Evolutionary conservation across 2,797 vertebrate genomes (phyloP).

Genomic region (Sciurus vulgaris): DNA sequence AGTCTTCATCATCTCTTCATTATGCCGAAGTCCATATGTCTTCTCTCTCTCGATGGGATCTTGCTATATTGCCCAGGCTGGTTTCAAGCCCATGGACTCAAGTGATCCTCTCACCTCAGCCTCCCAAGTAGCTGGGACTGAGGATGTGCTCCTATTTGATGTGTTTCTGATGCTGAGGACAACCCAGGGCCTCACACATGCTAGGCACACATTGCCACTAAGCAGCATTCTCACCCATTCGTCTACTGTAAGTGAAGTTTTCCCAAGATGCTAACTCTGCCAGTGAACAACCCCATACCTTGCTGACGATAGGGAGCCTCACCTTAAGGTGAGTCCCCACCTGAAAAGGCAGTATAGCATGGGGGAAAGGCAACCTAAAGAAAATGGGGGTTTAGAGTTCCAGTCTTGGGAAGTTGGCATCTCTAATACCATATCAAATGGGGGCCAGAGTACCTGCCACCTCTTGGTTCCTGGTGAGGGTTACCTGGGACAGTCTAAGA

Average conservation of each 20-base stretch:
- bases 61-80: not conserved
- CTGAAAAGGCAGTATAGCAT: not conserved
- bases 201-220: not conserved
- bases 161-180: not conserved
- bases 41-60: not conserved
- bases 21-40: not conserved
- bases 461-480: not conserved
- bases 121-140: not conserved
- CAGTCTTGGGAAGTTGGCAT: not conserved
- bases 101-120: not conserved
- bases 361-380: not conserved
- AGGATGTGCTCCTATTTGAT: not conserved
- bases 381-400: not conserved
- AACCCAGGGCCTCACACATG: not conserved
- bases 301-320: not conserved
- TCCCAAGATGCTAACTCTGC: not conserved
- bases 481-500: accelerated
- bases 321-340: not conserved
- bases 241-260: not conserved
- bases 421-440: not conserved
- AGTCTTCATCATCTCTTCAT: too few species aligned
- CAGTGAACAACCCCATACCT: not conserved
- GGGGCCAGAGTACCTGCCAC: accelerated
- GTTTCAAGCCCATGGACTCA: too few species aligned
- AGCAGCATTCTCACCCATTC: not conserved